Conservation (phyloP, 2,113 vertebrate genomes). For the Sialia sialis region DNA sequence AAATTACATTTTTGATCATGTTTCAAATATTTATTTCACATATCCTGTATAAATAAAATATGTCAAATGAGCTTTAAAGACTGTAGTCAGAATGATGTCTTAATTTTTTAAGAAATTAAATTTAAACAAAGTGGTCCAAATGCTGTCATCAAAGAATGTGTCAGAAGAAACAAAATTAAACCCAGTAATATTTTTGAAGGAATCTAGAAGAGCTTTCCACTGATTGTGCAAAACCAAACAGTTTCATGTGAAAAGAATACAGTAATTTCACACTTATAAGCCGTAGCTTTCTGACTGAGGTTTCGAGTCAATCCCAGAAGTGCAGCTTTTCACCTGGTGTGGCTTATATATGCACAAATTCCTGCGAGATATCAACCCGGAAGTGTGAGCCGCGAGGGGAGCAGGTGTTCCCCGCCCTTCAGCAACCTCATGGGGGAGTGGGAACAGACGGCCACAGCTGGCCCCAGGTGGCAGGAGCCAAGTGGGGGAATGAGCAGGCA, state of each 20-base stretch:
- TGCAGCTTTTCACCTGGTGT: no score
- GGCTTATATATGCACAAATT: no score
- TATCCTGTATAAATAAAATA: background rate
- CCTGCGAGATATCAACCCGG: no score
- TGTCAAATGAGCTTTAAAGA: background rate
- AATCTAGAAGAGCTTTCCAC: background rate
- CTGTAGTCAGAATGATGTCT: background rate
- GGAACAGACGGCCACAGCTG: no score
- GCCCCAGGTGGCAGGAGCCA: no score
- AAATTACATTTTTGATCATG: background rate
- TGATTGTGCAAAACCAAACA: background rate
- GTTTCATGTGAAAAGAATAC: background rate
- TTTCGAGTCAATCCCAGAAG: no score
- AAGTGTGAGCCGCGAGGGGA: no score
- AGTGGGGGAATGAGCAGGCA: no score
- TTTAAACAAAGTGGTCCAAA: background rate
- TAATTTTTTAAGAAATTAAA: background rate
- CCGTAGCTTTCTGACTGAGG: no score
- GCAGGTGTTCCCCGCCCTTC: no score
- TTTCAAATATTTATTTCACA: background rate
- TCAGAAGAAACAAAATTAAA: background rate
- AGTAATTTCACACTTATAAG: no score
- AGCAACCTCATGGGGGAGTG: no score
- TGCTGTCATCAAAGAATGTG: background rate
- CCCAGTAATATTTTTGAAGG: background rate